Percentiles rank a stretch among this genome's conserved stretches.
phyloP scores from a whole-genome alignment of 2,113 vertebrate genomes.

The Tetrax tetrax region DNA sequence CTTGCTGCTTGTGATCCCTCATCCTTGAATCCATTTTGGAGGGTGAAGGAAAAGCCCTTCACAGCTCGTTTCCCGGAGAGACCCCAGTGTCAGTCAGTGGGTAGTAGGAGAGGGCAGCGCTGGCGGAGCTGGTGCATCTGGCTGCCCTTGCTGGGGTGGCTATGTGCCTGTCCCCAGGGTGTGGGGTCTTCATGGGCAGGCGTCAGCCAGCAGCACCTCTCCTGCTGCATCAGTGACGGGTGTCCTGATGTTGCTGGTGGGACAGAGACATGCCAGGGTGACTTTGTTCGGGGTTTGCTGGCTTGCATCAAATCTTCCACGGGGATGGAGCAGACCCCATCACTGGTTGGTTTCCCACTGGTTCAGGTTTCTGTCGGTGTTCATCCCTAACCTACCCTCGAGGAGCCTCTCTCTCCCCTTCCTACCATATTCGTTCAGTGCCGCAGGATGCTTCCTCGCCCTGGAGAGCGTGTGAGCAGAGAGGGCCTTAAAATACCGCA shows the following conservation, averaged over 20 bases:
- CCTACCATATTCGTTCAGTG: background rate
- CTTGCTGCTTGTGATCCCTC: background rate
- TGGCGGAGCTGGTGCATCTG: background rate
- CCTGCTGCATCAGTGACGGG: background rate
- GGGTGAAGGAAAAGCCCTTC: background rate
- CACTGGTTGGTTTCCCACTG: background rate
- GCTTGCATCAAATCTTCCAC: background rate
- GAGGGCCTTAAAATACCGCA: background rate
- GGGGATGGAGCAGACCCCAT: accelerated
- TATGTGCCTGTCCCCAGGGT: accelerated
- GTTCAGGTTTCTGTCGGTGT: background rate
- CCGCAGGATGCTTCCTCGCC: background rate
- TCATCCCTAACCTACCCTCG: accelerated
- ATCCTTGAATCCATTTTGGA: background rate
- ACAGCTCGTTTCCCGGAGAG: background rate
- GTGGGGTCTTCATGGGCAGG: background rate
- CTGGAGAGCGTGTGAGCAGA: background rate
- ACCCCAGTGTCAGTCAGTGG: too few species aligned
- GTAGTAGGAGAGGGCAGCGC: background rate
- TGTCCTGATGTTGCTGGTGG: background rate
- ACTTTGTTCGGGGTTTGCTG: background rate
- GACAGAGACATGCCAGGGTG: background rate
- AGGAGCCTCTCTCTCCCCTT: background rate
- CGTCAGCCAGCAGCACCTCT: background rate
- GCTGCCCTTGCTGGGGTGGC: background rate